Base-by-base conservation (phyloP, 2,888 invertebrate genomes). In the Homarus gammarus region DNA sequence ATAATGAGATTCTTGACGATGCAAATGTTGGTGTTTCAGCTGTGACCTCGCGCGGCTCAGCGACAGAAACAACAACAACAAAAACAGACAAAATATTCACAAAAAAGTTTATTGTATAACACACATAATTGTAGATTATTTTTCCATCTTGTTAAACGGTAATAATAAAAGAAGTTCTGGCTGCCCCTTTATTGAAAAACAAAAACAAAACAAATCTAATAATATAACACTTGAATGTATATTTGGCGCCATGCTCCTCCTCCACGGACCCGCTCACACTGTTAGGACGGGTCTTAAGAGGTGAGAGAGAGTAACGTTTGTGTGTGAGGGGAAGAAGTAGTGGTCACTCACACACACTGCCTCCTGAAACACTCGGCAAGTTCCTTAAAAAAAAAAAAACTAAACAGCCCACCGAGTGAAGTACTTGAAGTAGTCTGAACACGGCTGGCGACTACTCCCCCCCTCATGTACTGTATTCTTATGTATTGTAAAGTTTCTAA, bases 401-500 rank as follows among this genome's bases (percentile, higher is more conserved):
- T n/a, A n/a, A n/a, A n/a, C n/a, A n/a, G n/a, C n/a, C n/a, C n/a
- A n/a, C n/a, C n/a, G n/a, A n/a, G n/a, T n/a, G n/a, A n/a, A n/a
- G n/a, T n/a, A n/a, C n/a, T n/a, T n/a, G n/a, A n/a, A n/a, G n/a
- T n/a, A n/a, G n/a, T n/a, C n/a, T n/a, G n/a, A n/a, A n/a, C n/a
- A 49, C 49, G 56, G 22, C 79, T 49, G 33, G 36, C 8, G 38
- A 38, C 75, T 27, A 12, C 36, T 0, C 0, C 10, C n/a, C n/a
- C n/a, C n/a, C n/a, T 22, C 72, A 72, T 38, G 6, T 5, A 36
- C 36, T 78, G 61, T 86, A 78, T 86, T 86, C 85, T 78, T 78
- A 78, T 78, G 85, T 86, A 77, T 44, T 86, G 85, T 86, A 86
- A 61, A 86, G 78, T 86, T 78, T 86, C 64, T 86, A 70, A 86